phyloP scores from a whole-genome alignment of 2,888 invertebrate species.

The Phengaris arion region DNA sequence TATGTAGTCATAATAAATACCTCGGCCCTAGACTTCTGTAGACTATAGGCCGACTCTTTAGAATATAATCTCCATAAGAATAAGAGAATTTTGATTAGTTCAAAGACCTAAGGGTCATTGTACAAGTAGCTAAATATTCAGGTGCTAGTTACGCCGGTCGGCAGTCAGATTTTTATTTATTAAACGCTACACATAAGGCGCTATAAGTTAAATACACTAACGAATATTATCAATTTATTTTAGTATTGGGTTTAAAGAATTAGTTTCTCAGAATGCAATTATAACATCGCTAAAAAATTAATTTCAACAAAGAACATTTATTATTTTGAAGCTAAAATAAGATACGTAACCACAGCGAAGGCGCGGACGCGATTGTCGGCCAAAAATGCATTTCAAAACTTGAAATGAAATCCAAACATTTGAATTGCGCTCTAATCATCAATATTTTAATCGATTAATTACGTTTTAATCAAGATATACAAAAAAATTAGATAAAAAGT shows the following conservation, averaged over 20 bases:
- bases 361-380: not conserved
- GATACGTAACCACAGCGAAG: not conserved
- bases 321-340: too few relatives aligned
- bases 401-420: not conserved
- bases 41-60: not conserved
- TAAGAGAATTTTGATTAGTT: not conserved
- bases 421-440: not conserved
- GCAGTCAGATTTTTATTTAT: too few relatives aligned
- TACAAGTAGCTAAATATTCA: too few relatives aligned
- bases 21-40: not conserved
- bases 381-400: conserved; percentile 15
- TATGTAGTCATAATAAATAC: not conserved
- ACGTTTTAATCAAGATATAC: conserved; percentile 67
- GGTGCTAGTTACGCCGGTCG: too few relatives aligned
- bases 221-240: too few relatives aligned
- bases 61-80: not conserved
- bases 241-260: too few relatives aligned
- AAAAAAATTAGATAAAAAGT: conserved; percentile 73
- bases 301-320: too few relatives aligned
- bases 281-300: too few relatives aligned
- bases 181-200: too few relatives aligned
- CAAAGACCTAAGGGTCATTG: not conserved
- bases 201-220: too few relatives aligned
- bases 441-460: conserved; percentile 57
- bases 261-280: too few relatives aligned